Evolutionary conservation across 2,797 vertebrate genomes (phyloP).

Genomic region (Pangasius sanitwongsei): DNA sequence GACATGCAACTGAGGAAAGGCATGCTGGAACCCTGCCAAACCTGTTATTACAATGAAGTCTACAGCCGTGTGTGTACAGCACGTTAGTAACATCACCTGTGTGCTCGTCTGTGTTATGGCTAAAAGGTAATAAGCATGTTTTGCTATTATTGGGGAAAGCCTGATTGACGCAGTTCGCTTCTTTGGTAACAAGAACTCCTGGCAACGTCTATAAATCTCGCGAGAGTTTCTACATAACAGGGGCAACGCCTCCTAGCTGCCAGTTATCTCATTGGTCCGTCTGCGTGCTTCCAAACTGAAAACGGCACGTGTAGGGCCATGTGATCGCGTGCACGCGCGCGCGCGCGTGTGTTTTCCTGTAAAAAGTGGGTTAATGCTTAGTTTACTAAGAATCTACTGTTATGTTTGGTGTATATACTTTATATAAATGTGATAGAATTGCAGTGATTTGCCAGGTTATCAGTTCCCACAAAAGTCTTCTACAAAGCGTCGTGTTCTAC

Average conservation of each 20-base stretch:
- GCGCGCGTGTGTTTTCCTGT: too few species aligned
- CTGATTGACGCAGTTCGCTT: neutral
- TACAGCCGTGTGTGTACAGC: neutral
- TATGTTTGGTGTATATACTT: neutral
- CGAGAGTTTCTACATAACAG: neutral
- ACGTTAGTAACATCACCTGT: neutral
- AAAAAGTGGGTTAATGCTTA: neutral
- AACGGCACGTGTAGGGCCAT: conserved; percentile 11
- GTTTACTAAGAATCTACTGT: neutral
- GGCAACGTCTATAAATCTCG: neutral
- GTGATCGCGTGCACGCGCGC: neutral
- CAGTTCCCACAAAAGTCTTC: neutral
- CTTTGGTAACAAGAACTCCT: neutral
- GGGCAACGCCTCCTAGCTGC: neutral
- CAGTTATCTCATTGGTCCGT: neutral
- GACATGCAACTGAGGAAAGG: neutral
- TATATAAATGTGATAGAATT: neutral
- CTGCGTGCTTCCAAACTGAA: neutral
- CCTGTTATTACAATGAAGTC: neutral
- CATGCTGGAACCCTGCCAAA: neutral
- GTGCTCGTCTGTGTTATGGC: neutral
- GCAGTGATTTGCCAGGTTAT: neutral
- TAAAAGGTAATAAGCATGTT: neutral
- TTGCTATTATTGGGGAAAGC: neutral
- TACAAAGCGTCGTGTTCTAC: neutral